These are phyloP conservation scores for Drosophila mojavensis DNA, from an alignment of 1,140 invertebrate genomes.

Conservation along the genomic window DNA sequence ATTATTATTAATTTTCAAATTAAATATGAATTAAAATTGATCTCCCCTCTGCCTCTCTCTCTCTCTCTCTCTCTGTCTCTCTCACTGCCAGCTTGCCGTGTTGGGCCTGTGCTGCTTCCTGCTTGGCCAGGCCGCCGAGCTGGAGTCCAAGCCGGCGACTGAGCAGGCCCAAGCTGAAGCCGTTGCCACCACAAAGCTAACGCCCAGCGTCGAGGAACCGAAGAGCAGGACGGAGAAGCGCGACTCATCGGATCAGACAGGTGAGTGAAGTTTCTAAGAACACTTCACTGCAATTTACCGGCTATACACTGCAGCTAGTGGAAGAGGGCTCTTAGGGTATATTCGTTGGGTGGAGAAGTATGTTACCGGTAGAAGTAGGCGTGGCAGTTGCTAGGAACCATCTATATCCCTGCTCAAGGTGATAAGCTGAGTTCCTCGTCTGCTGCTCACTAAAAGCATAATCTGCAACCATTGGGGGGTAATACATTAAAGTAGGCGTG, in stretches of 20 bases:
- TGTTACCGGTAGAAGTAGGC: too few relatives aligned
- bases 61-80: not conserved
- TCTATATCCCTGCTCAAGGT: too few relatives aligned
- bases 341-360: too few relatives aligned
- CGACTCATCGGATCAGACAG: constrained; percentile 72
- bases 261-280: constrained; percentile 23
- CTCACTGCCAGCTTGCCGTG: constrained; percentile 30
- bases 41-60: constrained; percentile 3
- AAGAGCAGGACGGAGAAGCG: constrained; percentile 74
- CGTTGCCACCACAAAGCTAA: constrained; percentile 54
- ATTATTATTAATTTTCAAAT: constrained; percentile 7
- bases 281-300: not conserved
- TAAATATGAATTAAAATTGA: not conserved
- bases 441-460: too few relatives aligned
- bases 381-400: too few relatives aligned
- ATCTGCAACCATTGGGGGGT: too few relatives aligned
- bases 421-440: too few relatives aligned
- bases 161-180: constrained; percentile 28
- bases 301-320: too few relatives aligned
- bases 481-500: too few relatives aligned
- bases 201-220: constrained; percentile 53
- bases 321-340: too few relatives aligned
- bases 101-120: constrained; percentile 45
- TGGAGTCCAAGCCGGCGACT: constrained; percentile 25
- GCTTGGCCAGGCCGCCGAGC: constrained; percentile 31